Conservation (phyloP, 2,113 vertebrate species). For the Maccullochella peelii region DNA sequence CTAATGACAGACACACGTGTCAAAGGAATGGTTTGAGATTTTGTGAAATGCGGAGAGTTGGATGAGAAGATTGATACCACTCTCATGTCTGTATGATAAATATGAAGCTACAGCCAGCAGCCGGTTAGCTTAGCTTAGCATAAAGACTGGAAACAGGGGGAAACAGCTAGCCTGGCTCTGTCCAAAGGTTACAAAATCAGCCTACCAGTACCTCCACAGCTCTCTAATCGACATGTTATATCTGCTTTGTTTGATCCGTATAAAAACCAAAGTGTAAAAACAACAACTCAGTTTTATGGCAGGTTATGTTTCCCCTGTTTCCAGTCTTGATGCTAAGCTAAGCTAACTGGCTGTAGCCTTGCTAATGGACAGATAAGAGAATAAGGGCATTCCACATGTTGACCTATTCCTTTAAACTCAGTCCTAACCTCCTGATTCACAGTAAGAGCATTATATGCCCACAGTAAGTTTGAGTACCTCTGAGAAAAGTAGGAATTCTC, state of each 20-base stretch:
- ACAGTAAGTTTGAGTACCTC: slow-evolving; percentile 45
- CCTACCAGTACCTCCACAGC: too few relatives aligned
- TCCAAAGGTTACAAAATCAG: not conserved
- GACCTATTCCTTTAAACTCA: not conserved
- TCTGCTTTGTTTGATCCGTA: too few relatives aligned
- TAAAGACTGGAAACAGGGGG: not conserved
- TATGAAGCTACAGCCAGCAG: not conserved
- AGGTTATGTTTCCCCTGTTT: too few relatives aligned
- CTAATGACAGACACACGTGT: not conserved
- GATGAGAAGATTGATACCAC: not conserved
- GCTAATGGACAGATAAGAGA: too few relatives aligned
- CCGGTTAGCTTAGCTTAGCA: not conserved
- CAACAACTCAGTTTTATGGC: too few relatives aligned
- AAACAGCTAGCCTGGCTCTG: not conserved
- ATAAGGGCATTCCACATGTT: not conserved
- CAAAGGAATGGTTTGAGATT: not conserved
- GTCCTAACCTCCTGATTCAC: not conserved
- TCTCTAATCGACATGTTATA: too few relatives aligned
- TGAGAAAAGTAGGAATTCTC: slow-evolving; percentile 41
- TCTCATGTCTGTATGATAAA: not conserved
- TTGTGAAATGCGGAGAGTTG: not conserved
- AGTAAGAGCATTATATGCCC: not conserved
- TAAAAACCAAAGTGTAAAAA: too few relatives aligned
- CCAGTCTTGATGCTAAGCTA: too few relatives aligned
- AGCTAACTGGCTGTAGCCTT: too few relatives aligned